Conservation (phyloP, 2,797 vertebrate genomes). For the Gastrophryne carolinensis region DNA sequence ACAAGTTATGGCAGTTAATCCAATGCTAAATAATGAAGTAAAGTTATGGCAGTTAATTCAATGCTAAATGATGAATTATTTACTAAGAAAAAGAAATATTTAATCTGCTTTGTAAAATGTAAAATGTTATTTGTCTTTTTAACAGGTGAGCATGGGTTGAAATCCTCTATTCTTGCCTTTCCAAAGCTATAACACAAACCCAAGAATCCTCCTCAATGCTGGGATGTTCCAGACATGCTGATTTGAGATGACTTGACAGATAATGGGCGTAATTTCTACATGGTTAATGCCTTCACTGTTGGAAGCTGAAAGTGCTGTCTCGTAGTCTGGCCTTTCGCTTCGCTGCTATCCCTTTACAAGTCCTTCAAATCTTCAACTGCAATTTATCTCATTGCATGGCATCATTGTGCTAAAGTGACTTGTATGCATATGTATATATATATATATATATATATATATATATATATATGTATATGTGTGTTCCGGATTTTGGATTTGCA, state of each 20-base stretch:
- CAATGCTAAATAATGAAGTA: too few species aligned
- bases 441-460: too few species aligned
- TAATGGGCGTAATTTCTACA: conserved; percentile 25
- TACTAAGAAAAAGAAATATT: too few species aligned
- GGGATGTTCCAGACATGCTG: not conserved
- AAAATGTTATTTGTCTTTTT: not conserved
- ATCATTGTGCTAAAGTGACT: not conserved
- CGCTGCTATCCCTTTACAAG: not conserved
- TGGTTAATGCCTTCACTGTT: conserved; percentile 35
- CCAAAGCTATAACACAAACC: not conserved
- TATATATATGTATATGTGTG: not conserved
- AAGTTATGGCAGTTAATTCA: too few species aligned
- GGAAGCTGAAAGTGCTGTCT: not conserved
- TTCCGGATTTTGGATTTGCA: too few species aligned
- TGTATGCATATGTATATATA: not conserved
- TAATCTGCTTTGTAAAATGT: too few species aligned
- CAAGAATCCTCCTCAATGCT: conserved; percentile 1
- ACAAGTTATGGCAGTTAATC: not conserved
- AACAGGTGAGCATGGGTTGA: not conserved
- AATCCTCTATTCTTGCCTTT: not conserved
- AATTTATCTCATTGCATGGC: not conserved
- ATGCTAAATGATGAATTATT: too few species aligned
- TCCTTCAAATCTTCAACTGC: not conserved
- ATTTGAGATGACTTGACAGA: conserved; percentile 29
- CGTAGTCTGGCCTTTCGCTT: not conserved